Base-by-base conservation (phyloP, 2,888 invertebrate genomes). In the Trissoscelio sp. region DNA sequence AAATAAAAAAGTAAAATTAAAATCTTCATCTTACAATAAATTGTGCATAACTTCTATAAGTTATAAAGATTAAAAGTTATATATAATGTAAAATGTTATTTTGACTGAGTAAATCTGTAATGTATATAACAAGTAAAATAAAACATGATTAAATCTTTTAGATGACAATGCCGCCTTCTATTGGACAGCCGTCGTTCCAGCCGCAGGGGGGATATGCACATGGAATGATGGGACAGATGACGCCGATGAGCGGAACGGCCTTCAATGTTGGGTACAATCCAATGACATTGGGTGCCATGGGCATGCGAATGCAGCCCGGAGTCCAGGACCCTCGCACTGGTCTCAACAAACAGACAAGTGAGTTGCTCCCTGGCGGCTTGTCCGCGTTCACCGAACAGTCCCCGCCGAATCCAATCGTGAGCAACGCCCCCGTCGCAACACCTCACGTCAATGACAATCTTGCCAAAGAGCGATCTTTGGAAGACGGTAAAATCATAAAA, bases 111-210 rank as follows among this genome's bases (percentile, higher is more conserved):
- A n/a, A n/a, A n/a, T n/a, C n/a, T n/a, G n/a, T n/a, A n/a, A n/a
- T n/a, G n/a, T n/a, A n/a, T n/a, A n/a, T n/a, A n/a, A n/a, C n/a
- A n/a, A n/a, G n/a, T n/a, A n/a, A n/a, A 24, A 24, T 24, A 24
- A 24, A 24, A 24, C 24, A 24, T 46, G n/a, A n/a, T 20, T 53
- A 24, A 31, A 66, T 22, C 4, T 12, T 67, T 62, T 95, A 96
- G 93, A 95, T 96, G 92, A 96, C 96, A 82, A 94, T 96, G 88
- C 95, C 95, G 42, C 95, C 96, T 46, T 94, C 95, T 58, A 92
- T 95, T 89, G 94, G 94, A 18, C 93, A 93, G 5, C 92, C 92
- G 81, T 93, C 93, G 86, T 93, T 91, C 87, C 95, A 94, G 88
- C 94, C 92, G 0, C 95, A 95, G 89, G 94, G 94, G 83, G 94